Evolutionary conservation across 1,140 invertebrate genomes (phyloP), one percentile per base, ranked within the genome.

Genomic region (Diorhabda sublineata): DNA sequence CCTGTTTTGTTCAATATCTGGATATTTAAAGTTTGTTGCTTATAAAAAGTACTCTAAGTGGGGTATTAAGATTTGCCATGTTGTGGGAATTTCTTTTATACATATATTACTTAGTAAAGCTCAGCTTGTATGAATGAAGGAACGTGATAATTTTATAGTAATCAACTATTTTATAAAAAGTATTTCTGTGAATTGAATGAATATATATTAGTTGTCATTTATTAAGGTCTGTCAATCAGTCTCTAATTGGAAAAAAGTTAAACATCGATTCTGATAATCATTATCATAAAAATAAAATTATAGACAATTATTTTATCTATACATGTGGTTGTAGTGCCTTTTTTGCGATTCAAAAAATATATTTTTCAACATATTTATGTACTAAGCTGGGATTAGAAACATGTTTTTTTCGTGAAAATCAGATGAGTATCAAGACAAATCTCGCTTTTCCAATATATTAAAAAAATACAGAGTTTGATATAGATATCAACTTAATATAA

Each of bases 111-210:
- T 76, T 78, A 77, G 73, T 73, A 75, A 79, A 75, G 77, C 74
- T 79, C 75, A 80, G 76, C 73, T 77, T 76, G 77, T 77, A 77
- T 77, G 77, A 78, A 77, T 77, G 75, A 75, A 77, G 73, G 74
- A 76, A 80, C 79, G 79, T 80, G 79, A 80, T 80, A 80, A 78
- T 79, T 80, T 80, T 80, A 75, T 79, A 78, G 67, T 78, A 78
- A 74, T 77, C 74, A 75, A 76, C 77, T 79, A 79, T 80, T 80
- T 79, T 79, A 78, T 75, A 77, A 77, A 72, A 74, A 77, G 68
- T 74, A 75, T 77, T 77, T 76, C 74, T 71, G 72, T 71, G 73
- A 74, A 77, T 71, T 52, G 47, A 52, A 52, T 52, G 47, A 78
- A 76, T 74, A 73, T 74, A 68, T 75, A 64, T 72, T 79, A 78